phyloP scores from a whole-genome alignment of 2,888 invertebrate genomes.

The Temnothorax rugatulus region DNA sequence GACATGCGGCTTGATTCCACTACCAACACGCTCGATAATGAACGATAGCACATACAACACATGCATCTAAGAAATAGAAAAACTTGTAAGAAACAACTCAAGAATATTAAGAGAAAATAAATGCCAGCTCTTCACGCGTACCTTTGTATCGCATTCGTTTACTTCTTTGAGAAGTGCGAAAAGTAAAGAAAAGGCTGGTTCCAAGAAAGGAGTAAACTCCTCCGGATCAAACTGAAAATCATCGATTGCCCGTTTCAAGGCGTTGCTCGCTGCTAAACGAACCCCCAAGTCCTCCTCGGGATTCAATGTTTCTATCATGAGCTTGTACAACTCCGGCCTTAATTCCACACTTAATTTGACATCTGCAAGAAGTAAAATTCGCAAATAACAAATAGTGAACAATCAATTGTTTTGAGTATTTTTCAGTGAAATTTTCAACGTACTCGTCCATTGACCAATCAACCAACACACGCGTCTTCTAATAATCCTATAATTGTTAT shows the following conservation, averaged over 20 bases:
- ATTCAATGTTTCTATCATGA: constrained; percentile 91
- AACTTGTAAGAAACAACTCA: constrained; percentile 31
- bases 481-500: constrained; percentile 94
- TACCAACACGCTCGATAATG: constrained; percentile 95
- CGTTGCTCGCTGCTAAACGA: constrained; percentile 94
- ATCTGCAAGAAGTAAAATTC: constrained; percentile 78
- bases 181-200: constrained; percentile 92
- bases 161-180: constrained; percentile 95
- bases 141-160: constrained; percentile 97
- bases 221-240: constrained; percentile 97
- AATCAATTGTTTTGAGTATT: background rate
- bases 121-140: constrained; percentile 78
- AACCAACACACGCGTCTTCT: constrained; percentile 94
- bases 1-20: constrained; percentile 91
- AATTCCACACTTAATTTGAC: constrained; percentile 93
- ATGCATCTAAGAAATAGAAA: constrained; percentile 90
- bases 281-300: constrained; percentile 95
- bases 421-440: constrained; percentile 29
- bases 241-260: constrained; percentile 94
- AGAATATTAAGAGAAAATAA: background rate
- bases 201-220: constrained; percentile 94
- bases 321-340: constrained; percentile 93
- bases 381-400: background rate
- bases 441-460: constrained; percentile 91
- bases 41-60: constrained; percentile 96